Evolutionary conservation across 2,113 vertebrate species (phyloP).

Genomic region (Larimichthys crocea): DNA sequence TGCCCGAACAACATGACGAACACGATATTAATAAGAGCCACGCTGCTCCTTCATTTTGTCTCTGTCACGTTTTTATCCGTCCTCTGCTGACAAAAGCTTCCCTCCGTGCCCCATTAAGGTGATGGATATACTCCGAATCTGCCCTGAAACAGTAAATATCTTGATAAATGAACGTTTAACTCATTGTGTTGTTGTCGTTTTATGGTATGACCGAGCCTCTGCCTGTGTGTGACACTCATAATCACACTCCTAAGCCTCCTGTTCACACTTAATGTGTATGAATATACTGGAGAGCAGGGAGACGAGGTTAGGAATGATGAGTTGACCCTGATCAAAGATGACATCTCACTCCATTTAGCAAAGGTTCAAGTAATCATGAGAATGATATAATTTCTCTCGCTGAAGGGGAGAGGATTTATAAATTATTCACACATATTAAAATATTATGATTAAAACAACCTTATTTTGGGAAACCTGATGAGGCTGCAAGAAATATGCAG

Average conservation of each 20-base stretch:
- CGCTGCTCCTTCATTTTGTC: slow-evolving; percentile 9
- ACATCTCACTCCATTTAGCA: neutral
- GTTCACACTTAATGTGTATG: neutral
- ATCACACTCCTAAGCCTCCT: neutral
- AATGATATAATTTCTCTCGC: neutral
- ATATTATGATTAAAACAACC: neutral
- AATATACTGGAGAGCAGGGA: no score
- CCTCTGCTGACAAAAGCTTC: neutral
- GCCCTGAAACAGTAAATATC: neutral
- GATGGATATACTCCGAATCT: slow-evolving; percentile 5
- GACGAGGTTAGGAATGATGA: neutral
- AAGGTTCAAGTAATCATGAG: neutral
- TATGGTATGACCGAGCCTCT: neutral
- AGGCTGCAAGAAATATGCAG: neutral
- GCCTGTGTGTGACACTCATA: neutral
- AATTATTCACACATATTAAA: neutral
- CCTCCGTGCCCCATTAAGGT: neutral
- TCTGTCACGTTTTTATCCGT: neutral
- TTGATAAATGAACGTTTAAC: neutral
- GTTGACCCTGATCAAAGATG: slow-evolving; percentile 12
- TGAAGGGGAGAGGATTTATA: neutral
- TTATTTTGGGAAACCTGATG: neutral
- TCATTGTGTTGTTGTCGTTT: neutral
- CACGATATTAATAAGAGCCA: neutral
- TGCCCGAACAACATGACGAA: neutral